Evolutionary conservation across 2,888 invertebrate species (phyloP).

Genomic region (Diarsia brunnea): DNA sequence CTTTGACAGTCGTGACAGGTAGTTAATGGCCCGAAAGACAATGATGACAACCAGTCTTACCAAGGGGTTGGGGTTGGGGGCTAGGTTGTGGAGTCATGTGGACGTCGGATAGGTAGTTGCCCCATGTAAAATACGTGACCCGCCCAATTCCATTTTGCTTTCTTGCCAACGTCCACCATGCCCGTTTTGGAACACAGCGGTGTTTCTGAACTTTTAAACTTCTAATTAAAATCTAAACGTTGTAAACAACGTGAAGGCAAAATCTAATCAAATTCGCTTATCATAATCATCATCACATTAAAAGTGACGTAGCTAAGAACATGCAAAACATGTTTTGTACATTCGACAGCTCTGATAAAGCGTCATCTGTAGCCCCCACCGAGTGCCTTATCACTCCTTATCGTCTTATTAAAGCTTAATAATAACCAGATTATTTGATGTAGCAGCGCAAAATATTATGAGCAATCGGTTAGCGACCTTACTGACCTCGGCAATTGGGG

Average conservation of each 20-base stretch:
- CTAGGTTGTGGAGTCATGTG: too few relatives aligned
- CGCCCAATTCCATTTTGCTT: too few relatives aligned
- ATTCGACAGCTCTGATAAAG: not conserved
- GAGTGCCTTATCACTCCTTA: constrained; percentile 42
- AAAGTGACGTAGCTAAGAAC: constrained; percentile 22
- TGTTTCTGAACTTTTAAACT: not conserved
- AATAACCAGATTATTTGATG: constrained; percentile 23
- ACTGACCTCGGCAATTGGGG: constrained; percentile 1
- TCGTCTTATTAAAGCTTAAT: not conserved
- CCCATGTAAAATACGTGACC: too few relatives aligned
- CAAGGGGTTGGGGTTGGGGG: too few relatives aligned
- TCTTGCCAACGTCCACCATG: too few relatives aligned
- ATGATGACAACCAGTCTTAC: too few relatives aligned
- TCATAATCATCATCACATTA: not conserved
- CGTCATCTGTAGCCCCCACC: constrained; percentile 49
- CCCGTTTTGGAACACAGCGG: too few relatives aligned
- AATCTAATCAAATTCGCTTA: constrained; percentile 11
- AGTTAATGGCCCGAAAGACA: too few relatives aligned
- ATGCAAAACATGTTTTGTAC: constrained; percentile 53
- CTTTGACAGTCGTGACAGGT: too few relatives aligned
- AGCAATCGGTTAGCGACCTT: constrained; percentile 19
- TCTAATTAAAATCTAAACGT: not conserved
- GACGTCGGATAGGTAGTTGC: too few relatives aligned
- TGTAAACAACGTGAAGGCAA: constrained; percentile 1
- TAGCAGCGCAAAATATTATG: constrained; percentile 10